Evolutionary conservation across 2,113 vertebrate genomes (phyloP), one percentile per base, ranked within the genome.

Genomic region (Bagarius yarrelli): DNA sequence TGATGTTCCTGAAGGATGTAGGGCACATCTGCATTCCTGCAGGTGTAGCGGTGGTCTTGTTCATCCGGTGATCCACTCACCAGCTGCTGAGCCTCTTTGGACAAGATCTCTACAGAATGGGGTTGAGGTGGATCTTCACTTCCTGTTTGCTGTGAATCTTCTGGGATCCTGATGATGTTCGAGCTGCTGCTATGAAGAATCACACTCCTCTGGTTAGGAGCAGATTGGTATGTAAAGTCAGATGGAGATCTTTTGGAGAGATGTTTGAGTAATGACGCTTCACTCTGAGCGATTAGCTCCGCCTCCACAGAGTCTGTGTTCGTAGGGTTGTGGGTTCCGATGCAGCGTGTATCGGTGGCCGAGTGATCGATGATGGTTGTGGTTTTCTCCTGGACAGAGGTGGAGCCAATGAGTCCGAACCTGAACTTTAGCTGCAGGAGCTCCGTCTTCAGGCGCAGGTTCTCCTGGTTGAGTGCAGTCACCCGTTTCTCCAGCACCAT

Each of bases 231-330:
- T 0, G 95, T 95, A 88, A 94, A 88, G 86, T 95, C 94, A 0
- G 95, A 95, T 27, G 95, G 82, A 0, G 94, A 95, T 21, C 91
- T 93, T 4, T 88, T 88, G 0, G 93, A 92, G 0, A 94, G 94
- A 79, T 93, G 94, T 74, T 91, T 93, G 81, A 89, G 90, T 47
- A 93, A 88, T 0, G 80, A 36, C 5, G 75, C 64, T 5, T 94
- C 91, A 0, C 92, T 88, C 0, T 79, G 90, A 64, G 86, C 85
- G 0, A 92, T 89, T 85, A 93, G 93, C 50, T 95, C 94, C 0
- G 94, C 87, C 87, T 95, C 95, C 1, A 94, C 95, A 0, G 94
- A 95, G 87, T 95, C 95, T 0, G 93, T 94, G 61, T 93, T 94
- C 85, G 93, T 91, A 89, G 93, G 90, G 57, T 91, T 87, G 77